These are phyloP conservation scores for Bellardia pandia DNA, from an alignment of 2,888 invertebrate species.

Conservation along the genomic window DNA sequence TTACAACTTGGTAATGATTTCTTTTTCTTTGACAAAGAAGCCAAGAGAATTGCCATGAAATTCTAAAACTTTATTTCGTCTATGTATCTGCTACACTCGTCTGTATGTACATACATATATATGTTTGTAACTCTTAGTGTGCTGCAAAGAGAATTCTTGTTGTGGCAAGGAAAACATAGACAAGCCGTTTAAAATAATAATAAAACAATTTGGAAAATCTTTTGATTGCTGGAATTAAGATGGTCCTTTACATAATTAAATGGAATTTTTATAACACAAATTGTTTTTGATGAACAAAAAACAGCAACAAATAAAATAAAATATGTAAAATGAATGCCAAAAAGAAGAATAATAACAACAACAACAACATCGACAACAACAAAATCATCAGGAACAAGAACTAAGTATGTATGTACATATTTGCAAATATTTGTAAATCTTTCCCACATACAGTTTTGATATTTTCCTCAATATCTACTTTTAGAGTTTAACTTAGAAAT, in stretches of 20 bases:
- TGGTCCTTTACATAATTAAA: slow-evolving; percentile 63
- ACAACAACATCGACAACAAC: background rate
- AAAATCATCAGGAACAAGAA: background rate
- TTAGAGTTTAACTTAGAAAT: background rate
- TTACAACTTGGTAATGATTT: slow-evolving; percentile 62
- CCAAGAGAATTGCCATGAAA: slow-evolving; percentile 50
- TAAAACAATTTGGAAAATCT: slow-evolving; percentile 63
- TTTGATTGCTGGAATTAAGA: slow-evolving; percentile 56
- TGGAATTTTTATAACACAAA: slow-evolving; percentile 54
- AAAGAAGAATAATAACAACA: slow-evolving; percentile 6
- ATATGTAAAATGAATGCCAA: slow-evolving; percentile 22
- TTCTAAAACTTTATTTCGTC: slow-evolving; percentile 41
- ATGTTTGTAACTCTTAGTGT: background rate
- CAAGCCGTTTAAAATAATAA: slow-evolving; percentile 57
- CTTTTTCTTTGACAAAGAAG: slow-evolving; percentile 49
- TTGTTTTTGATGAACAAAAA: slow-evolving; percentile 15
- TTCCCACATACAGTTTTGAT: slow-evolving; percentile 1
- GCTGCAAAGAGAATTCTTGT: background rate
- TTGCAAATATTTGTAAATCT: slow-evolving; percentile 35
- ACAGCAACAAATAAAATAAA: slow-evolving; percentile 4
- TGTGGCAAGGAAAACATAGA: slow-evolving; percentile 31
- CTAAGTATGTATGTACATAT: background rate
- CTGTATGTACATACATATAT: no score
- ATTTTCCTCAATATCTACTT: background rate
- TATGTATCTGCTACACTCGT: background rate